Evolutionary conservation across 2,113 vertebrate species (phyloP).

Genomic region (Rhadina sibilatrix): DNA sequence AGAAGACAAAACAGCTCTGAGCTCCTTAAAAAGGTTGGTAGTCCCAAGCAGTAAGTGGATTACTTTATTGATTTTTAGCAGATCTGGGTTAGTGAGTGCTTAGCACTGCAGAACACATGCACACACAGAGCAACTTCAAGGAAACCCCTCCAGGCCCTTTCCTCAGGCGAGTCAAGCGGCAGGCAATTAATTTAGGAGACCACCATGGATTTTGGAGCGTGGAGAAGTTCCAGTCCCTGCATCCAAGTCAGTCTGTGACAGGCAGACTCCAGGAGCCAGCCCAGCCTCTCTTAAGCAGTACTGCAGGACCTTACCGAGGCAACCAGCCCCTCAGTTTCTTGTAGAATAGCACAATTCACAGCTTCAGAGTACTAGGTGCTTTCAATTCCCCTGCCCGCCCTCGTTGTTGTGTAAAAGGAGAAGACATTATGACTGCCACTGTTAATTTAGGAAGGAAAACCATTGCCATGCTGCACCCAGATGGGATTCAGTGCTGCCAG

Average conservation of each 20-base stretch:
- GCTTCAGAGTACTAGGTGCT: not conserved
- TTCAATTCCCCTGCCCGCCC: not conserved
- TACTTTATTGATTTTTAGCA: constrained; percentile 69
- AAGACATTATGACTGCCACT: not conserved
- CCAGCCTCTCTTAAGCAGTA: not conserved
- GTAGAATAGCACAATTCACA: not conserved
- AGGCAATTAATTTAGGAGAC: not conserved
- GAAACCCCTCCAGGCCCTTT: not conserved
- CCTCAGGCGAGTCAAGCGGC: not conserved
- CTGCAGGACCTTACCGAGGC: not conserved
- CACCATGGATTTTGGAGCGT: not conserved
- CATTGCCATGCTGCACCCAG: not conserved
- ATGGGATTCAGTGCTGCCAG: not conserved
- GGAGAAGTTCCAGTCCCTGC: not conserved
- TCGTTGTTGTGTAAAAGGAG: not conserved
- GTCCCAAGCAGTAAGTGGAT: constrained; percentile 65
- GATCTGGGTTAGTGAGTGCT: constrained; percentile 64
- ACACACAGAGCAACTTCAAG: not conserved
- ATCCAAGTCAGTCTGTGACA: not conserved
- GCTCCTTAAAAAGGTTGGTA: constrained; percentile 55
- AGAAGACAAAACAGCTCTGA: constrained; percentile 53
- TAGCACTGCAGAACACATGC: constrained; percentile 21
- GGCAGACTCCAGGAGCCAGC: not conserved
- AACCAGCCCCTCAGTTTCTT: not conserved
- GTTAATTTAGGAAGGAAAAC: not conserved